phyloP scores from a whole-genome alignment of 1,140 invertebrate species.

The Ceratina australensis region DNA sequence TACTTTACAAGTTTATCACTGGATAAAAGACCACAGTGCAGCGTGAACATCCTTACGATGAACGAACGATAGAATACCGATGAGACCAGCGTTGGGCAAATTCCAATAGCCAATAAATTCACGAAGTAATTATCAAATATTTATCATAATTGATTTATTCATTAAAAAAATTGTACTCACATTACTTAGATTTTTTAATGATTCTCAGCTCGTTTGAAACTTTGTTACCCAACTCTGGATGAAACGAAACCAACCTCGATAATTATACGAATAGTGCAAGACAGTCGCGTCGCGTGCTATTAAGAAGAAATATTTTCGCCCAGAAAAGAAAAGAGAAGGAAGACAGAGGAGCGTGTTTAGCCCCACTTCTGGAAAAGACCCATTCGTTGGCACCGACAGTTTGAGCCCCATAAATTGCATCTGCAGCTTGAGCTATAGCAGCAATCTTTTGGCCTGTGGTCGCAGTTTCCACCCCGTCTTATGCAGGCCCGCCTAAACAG shows the following conservation, averaged over 20 bases:
- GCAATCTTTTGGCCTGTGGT: slow-evolving; percentile 91
- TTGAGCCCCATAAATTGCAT: slow-evolving; percentile 94
- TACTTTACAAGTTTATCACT: too few relatives aligned
- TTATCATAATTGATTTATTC: too few relatives aligned
- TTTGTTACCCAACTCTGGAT: neutral
- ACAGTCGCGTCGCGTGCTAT: slow-evolving; percentile 4
- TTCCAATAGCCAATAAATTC: too few relatives aligned
- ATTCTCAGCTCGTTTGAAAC: too few relatives aligned
- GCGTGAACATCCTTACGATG: neutral
- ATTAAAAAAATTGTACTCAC: too few relatives aligned
- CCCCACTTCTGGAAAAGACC: slow-evolving; percentile 95
- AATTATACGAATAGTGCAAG: neutral
- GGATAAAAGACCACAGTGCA: too few relatives aligned
- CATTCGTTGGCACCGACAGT: slow-evolving; percentile 93
- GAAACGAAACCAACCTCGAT: neutral
- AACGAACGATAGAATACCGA: neutral
- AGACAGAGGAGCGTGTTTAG: slow-evolving; percentile 70
- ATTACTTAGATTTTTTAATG: too few relatives aligned
- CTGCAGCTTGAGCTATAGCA: slow-evolving; percentile 92
- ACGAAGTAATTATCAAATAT: too few relatives aligned
- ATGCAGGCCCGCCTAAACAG: slow-evolving; percentile 93
- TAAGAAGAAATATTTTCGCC: slow-evolving; percentile 5
- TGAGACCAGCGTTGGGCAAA: neutral
- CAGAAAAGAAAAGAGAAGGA: neutral
- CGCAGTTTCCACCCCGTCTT: slow-evolving; percentile 89